These are phyloP conservation scores for Cistogaster globosa DNA, from an alignment of 2,888 invertebrate genomes.

Conservation along the genomic window DNA sequence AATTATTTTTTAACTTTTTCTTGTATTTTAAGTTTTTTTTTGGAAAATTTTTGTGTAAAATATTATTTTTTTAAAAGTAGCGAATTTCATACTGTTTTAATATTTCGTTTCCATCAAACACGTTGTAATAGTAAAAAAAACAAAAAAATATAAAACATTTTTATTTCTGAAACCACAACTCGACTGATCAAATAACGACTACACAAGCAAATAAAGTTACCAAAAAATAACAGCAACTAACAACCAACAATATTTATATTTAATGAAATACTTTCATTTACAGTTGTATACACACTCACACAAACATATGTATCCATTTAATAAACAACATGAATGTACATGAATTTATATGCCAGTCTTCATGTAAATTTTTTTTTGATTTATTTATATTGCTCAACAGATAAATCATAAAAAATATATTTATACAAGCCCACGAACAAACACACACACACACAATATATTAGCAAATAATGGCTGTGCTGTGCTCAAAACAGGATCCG, in stretches of 20 bases:
- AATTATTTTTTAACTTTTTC: no score
- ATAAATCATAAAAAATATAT: conserved; percentile 52
- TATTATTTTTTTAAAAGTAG: no score
- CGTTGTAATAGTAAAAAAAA: not conserved
- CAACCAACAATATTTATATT: conserved; percentile 57
- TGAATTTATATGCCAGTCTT: not conserved
- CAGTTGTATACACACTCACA: not conserved
- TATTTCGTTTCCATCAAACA: not conserved
- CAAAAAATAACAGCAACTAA: not conserved
- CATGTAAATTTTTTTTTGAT: conserved; percentile 41
- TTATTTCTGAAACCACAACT: conserved; percentile 62
- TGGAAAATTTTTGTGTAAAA: no score
- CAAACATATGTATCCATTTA: not conserved
- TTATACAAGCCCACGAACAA: not conserved
- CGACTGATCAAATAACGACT: conserved; percentile 67
- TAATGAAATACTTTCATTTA: conserved; percentile 37
- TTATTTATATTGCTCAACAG: conserved; percentile 56
- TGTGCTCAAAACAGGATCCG: not conserved
- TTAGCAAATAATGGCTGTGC: not conserved
- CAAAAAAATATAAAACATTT: conserved; percentile 49
- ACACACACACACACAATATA: not conserved
- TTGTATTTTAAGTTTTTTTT: no score
- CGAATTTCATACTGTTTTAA: no score
- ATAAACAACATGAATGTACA: not conserved
- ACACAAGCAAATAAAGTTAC: conserved; percentile 27